Percentiles rank a stretch among this genome's conserved stretches.
phyloP scores from a whole-genome alignment of 2,888 invertebrate genomes.

The Resseliella maxima region DNA sequence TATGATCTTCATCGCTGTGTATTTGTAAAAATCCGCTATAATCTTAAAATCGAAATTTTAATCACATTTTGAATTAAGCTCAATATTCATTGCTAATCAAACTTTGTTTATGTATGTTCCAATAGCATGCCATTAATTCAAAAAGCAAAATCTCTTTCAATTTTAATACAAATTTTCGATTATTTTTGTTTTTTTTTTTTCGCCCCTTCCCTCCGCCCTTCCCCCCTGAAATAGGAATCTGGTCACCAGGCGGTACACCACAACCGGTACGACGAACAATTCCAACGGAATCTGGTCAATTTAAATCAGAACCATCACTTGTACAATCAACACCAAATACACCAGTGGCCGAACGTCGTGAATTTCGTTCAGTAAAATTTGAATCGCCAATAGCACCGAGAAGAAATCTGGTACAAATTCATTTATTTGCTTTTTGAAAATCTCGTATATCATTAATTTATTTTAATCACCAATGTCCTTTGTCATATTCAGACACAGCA shows the following conservation, averaged over 20 bases:
- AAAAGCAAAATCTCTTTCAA: too few relatives aligned
- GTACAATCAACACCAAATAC: conserved; percentile 72
- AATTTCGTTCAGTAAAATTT: conserved; percentile 83
- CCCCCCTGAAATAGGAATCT: conserved; percentile 68
- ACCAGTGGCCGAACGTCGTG: conserved; percentile 79
- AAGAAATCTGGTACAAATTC: conserved; percentile 63
- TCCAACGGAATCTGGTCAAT: conserved; percentile 60
- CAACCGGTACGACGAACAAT: conserved; percentile 62
- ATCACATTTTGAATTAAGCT: too few relatives aligned
- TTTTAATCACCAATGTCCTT: not conserved
- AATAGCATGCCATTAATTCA: too few relatives aligned
- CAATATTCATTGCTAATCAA: too few relatives aligned
- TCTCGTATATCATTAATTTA: not conserved
- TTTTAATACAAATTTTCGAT: too few relatives aligned
- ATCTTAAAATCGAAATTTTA: too few relatives aligned
- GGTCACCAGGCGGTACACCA: conserved; percentile 70
- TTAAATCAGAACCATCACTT: conserved; percentile 68
- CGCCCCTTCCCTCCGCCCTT: too few relatives aligned
- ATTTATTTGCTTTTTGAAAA: too few relatives aligned
- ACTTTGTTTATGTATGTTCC: too few relatives aligned
- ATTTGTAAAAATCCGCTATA: too few relatives aligned
- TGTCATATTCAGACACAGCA: conserved; percentile 7
- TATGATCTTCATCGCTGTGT: too few relatives aligned
- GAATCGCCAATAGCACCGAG: conserved; percentile 75
- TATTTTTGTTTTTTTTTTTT: conserved; percentile 36